Evolutionary conservation across 1,140 invertebrate species (phyloP).

Genomic region (Habropoda laboriosa): DNA sequence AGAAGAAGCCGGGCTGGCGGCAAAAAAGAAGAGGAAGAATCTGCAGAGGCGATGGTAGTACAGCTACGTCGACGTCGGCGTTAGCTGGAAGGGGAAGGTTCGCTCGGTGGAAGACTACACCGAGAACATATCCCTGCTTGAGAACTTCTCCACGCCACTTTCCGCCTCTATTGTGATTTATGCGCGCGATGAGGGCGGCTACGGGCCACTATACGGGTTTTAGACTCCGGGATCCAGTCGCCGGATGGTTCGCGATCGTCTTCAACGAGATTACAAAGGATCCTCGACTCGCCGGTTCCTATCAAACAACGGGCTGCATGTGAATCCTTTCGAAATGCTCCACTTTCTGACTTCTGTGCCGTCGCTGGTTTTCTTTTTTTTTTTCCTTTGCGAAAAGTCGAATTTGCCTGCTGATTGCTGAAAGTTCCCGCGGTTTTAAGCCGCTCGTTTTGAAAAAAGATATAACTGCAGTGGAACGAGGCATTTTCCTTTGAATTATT

Average conservation of each 20-base stretch:
- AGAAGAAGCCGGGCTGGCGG: constrained; percentile 17
- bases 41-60: constrained; percentile 26
- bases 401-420: no score
- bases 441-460: no score
- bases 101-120: constrained; percentile 69
- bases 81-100: not conserved
- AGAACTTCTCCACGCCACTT: constrained; percentile 79
- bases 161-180: constrained; percentile 81
- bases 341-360: constrained; percentile 55
- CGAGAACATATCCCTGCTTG: constrained; percentile 77
- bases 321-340: constrained; percentile 71
- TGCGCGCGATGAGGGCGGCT: constrained; percentile 78
- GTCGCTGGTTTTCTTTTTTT: not conserved
- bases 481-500: no score
- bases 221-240: constrained; percentile 66
- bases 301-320: constrained; percentile 67
- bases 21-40: constrained; percentile 34
- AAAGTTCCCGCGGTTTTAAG: no score
- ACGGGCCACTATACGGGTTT: constrained; percentile 67
- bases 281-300: constrained; percentile 66
- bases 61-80: constrained; percentile 35
- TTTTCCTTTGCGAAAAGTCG: no score
- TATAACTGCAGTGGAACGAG: no score
- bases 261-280: constrained; percentile 76
- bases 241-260: constrained; percentile 71